Evolutionary conservation across 2,888 invertebrate genomes (phyloP).

Genomic region (Hypomecis punctinalis): DNA sequence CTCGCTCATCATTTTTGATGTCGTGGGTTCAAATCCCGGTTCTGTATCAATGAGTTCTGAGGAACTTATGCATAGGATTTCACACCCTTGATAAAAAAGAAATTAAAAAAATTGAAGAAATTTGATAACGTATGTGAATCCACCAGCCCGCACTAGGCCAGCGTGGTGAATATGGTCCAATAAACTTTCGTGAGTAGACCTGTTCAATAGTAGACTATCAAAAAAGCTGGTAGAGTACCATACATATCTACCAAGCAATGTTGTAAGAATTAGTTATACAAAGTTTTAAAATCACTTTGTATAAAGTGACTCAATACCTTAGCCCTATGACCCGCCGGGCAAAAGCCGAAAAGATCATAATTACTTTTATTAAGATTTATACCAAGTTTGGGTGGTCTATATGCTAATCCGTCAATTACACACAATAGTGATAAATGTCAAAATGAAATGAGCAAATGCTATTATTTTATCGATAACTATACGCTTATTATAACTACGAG

Average conservation of each 20-base stretch:
- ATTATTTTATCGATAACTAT: constrained; percentile 3
- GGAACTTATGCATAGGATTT: too few relatives aligned
- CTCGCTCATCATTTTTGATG: too few relatives aligned
- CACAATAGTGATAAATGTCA: background rate
- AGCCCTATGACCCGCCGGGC: constrained; percentile 8
- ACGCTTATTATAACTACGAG: constrained; percentile 2
- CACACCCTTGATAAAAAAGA: too few relatives aligned
- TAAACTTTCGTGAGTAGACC: too few relatives aligned
- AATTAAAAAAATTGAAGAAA: too few relatives aligned
- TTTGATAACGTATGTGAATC: too few relatives aligned
- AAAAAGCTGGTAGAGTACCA: too few relatives aligned
- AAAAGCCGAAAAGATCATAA: constrained; percentile 5
- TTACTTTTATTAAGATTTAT: constrained; percentile 28
- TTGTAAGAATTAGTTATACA: background rate
- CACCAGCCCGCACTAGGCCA: too few relatives aligned
- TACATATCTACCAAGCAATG: background rate
- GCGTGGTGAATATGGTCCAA: too few relatives aligned
- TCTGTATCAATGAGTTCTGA: too few relatives aligned
- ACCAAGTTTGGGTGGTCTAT: constrained; percentile 24
- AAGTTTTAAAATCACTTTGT: background rate
- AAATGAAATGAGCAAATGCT: background rate
- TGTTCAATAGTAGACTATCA: too few relatives aligned
- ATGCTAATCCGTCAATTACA: constrained; percentile 24
- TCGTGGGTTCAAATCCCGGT: too few relatives aligned
- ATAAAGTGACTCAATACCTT: background rate